phyloP scores from a whole-genome alignment of 2,888 invertebrate genomes.

The Fragum whitleyi region DNA sequence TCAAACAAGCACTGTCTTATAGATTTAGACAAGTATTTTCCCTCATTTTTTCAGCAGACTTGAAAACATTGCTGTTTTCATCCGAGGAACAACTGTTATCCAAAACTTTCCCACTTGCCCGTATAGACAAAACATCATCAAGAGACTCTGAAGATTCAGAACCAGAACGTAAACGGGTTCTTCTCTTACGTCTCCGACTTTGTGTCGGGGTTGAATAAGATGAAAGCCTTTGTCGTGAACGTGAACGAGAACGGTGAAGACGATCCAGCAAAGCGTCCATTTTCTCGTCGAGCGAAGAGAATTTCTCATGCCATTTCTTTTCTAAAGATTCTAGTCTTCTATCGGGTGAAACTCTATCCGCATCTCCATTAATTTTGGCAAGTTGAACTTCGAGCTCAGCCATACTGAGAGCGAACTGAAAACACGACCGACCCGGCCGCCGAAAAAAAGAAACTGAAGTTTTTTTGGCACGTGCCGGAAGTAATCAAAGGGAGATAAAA shows the following conservation, averaged over 20 bases:
- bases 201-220: neutral
- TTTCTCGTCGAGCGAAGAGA: neutral
- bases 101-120: neutral
- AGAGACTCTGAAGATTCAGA: slow-evolving; percentile 3
- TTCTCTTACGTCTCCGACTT: neutral
- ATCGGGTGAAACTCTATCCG: neutral
- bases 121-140: too few species aligned
- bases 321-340: neutral
- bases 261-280: too few species aligned
- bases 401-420: neutral
- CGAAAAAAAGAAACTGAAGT: slow-evolving; percentile 11
- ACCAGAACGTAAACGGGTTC: neutral
- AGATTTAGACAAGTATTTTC: neutral
- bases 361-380: neutral
- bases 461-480: too few species aligned
- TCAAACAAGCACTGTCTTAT: neutral
- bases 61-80: neutral
- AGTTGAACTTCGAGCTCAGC: neutral
- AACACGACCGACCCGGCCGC: slow-evolving; percentile 9
- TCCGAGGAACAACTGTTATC: neutral
- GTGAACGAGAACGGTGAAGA: neutral
- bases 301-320: slow-evolving; percentile 4
- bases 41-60: neutral
- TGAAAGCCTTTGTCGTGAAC: slow-evolving; percentile 4
- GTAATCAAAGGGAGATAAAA: too few species aligned